Percentiles rank a stretch among this genome's conserved stretches.
These are phyloP conservation scores for Oreohelix idahoensis DNA, from an alignment of 1,140 invertebrate species.

Conservation along the genomic window DNA sequence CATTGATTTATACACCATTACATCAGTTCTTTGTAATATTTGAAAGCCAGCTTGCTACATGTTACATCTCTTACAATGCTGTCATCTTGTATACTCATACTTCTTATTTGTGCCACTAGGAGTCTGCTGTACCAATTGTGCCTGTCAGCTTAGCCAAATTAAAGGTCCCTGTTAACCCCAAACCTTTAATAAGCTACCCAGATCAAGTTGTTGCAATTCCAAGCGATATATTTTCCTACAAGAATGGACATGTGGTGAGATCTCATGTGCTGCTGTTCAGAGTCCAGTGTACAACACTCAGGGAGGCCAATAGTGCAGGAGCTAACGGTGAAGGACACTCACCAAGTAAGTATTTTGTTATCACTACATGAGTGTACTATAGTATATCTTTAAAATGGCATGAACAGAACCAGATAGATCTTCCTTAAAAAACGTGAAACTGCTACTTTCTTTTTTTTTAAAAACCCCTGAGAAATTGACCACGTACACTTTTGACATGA, in stretches of 20 bases:
- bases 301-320: constrained; percentile 22
- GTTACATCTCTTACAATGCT: too few species aligned
- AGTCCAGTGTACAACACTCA: constrained; percentile 35
- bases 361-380: neutral
- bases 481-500: too few species aligned
- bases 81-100: neutral
- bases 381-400: too few species aligned
- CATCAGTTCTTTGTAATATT: too few species aligned
- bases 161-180: constrained; percentile 32
- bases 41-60: too few species aligned
- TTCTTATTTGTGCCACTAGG: neutral
- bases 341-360: constrained; percentile 22
- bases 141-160: constrained; percentile 22
- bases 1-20: too few species aligned
- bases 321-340: constrained; percentile 18
- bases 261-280: constrained; percentile 35
- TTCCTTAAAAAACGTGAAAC: too few species aligned
- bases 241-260: constrained; percentile 37
- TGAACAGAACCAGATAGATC: too few species aligned
- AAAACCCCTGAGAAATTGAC: too few species aligned
- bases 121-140: constrained; percentile 29
- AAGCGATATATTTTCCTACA: constrained; percentile 22
- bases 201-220: constrained; percentile 20
- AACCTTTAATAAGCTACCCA: neutral
- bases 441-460: too few species aligned